Evolutionary conservation across 2,797 vertebrate genomes (phyloP), one percentile per base, ranked within the genome.

Genomic region (Poecilia picta): DNA sequence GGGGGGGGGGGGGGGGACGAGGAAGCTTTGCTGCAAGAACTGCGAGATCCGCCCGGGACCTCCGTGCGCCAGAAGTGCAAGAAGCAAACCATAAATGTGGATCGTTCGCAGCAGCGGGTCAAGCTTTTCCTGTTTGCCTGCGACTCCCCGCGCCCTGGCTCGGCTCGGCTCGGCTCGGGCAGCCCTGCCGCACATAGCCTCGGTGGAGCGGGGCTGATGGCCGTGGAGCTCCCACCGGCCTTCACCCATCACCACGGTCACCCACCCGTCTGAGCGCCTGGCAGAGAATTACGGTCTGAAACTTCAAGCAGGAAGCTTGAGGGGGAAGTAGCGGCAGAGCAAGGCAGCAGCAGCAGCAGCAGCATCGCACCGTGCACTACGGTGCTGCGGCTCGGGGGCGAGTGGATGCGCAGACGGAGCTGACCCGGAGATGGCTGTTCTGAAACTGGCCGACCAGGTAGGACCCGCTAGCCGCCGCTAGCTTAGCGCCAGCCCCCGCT

Each of bases 401-500:
- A 87, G 93, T 90, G 93, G 90, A 95, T 93, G 94, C 91, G 87
- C 88, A 20, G 85, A 87, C 82, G 80, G 85, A 94, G 92, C 89
- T 83, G 89, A 94, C 83, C 88, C 91, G 80, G 95, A 93, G 88
- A 96, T 96, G 96, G 96, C 96, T 89, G 96, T 96, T 66, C 95
- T 96, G 81, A 96, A 96, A 83, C 95, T 96, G 93, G 93, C 93
- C 83, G 96, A 96, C 23, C 96, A 96, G 96, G 96, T 96, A 93
- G 49, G 64, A 73, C 7, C 73, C 8, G 84, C 82, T 92, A 92
- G 85, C 89, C 2, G 73, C 85, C 39, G 85, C 59, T 93, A 93
- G 86, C 89, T 80, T 93, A 91, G 89, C 89, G 6, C 71, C 11
- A 18, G 33, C 57, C 55, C 55, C 80, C 20, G 43, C 62, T 28